phyloP scores from a whole-genome alignment of 1,140 invertebrate genomes.

The Heliconius melpomene region DNA sequence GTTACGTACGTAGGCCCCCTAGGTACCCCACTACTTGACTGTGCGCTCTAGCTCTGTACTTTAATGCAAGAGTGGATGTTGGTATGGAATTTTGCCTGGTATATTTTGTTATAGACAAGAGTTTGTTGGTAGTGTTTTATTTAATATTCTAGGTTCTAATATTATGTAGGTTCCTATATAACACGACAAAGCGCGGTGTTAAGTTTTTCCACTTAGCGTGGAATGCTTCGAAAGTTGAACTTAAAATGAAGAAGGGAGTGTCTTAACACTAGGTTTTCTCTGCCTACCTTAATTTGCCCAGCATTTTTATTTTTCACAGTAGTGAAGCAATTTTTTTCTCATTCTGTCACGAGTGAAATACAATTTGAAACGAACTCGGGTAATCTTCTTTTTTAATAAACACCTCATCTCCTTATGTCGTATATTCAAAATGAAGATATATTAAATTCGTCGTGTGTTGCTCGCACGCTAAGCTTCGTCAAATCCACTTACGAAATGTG shows the following conservation, averaged over 20 bases:
- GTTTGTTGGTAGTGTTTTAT: too few relatives aligned
- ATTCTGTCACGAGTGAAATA: neutral
- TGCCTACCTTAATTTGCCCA: too few relatives aligned
- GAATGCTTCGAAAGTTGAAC: too few relatives aligned
- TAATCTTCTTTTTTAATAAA: neutral
- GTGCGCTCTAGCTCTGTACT: neutral
- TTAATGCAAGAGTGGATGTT: neutral
- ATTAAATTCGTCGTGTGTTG: neutral
- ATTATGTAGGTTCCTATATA: too few relatives aligned
- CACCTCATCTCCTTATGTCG: neutral
- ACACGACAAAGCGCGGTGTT: too few relatives aligned
- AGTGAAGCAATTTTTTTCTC: too few relatives aligned
- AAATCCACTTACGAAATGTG: slow-evolving; percentile 6
- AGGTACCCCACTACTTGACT: neutral
- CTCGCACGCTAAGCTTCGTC: neutral
- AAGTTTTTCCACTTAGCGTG: too few relatives aligned
- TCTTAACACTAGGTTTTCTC: too few relatives aligned
- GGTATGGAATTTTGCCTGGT: neutral
- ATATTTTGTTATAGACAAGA: neutral
- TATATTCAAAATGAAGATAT: neutral
- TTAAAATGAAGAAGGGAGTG: too few relatives aligned
- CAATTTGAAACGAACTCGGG: neutral
- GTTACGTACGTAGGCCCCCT: neutral
- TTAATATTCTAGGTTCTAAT: too few relatives aligned
- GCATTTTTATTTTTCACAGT: too few relatives aligned